Evolutionary conservation across 2,888 invertebrate species (phyloP).

Genomic region (Hipparchia semele): DNA sequence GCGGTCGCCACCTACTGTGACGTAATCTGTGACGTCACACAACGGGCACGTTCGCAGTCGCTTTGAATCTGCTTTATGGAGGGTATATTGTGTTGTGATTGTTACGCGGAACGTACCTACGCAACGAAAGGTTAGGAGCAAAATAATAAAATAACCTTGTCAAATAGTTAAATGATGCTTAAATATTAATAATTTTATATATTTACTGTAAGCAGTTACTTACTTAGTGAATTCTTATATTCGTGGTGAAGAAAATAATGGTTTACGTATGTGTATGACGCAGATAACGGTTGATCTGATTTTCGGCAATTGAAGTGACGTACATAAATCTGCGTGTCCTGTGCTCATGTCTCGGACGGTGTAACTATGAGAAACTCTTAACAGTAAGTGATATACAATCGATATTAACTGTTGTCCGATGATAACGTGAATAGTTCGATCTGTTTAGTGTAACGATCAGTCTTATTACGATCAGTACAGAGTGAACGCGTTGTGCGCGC

Average conservation of each 20-base stretch:
- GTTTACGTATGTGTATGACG: too few species aligned
- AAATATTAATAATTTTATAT: background rate
- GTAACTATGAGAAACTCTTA: too few species aligned
- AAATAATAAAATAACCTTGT: background rate
- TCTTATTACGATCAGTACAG: background rate
- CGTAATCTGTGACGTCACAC: constrained; percentile 18
- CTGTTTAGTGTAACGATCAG: background rate
- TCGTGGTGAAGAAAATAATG: background rate
- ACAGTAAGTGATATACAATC: too few species aligned
- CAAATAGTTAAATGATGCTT: background rate
- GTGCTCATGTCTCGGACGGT: too few species aligned
- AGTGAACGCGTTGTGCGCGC: background rate
- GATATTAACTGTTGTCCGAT: too few species aligned
- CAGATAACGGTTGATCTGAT: background rate
- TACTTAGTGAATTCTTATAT: background rate
- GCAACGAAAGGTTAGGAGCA: background rate
- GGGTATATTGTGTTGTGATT: constrained; percentile 4
- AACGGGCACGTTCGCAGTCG: constrained; percentile 5
- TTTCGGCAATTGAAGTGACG: background rate
- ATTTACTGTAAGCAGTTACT: too few species aligned
- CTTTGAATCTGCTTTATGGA: constrained; percentile 6
- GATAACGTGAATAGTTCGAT: too few species aligned
- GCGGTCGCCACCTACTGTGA: constrained; percentile 19
- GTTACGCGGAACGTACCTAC: background rate
- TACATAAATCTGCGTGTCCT: too few species aligned